Base-by-base conservation (phyloP, 2,888 invertebrate genomes). In the Catonia carolina region DNA sequence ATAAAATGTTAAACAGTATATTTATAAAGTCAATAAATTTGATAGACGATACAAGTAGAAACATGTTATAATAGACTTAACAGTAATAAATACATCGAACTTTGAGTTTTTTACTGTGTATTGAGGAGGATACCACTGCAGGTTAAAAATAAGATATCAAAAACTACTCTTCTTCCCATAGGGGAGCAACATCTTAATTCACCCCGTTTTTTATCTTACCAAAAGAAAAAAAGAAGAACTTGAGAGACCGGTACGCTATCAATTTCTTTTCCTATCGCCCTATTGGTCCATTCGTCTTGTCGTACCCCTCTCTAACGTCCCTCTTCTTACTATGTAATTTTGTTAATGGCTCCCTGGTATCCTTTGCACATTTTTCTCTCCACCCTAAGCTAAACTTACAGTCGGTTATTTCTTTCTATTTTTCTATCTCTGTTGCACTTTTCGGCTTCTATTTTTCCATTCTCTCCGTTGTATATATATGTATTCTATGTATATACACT, bases 271-370 rank as follows among this genome's bases (percentile, higher is more conserved):
- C 31, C 58, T 54, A 42, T 45, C 45, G 39, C 54, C 58, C 58
- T 50, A 54, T 54, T 56, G 56, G 56, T 56, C 45, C 56, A 56
- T 42, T 31, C 50, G 20, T 33, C 55, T 42, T 49, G 50, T 33
- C 42, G 20, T 27, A 17, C 42, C 48, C 22, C 51, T 2, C 15
- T 10, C 49, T n/a, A n/a, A 36, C 48, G 8, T 8, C 27, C 27
- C 27, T 4, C 4, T 8, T 27, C 27, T 27, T 27, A 6, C 27
- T 27, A 27, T 27, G 58, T 58, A 58, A 58, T 58, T 58, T 54
- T 54, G 58, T 58, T 58, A 54, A 58, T 58, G 58, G 58, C 51
- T 35, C 39, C 52, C 58, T 41, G 33, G 51, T 50, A 51, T 54
- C 54, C 54, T 39, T 22, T 39, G 17, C 53, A 50, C 58, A 58